Evolutionary conservation across 2,113 vertebrate genomes (phyloP).

Genomic region (Kobus ellipsiprymnus): DNA sequence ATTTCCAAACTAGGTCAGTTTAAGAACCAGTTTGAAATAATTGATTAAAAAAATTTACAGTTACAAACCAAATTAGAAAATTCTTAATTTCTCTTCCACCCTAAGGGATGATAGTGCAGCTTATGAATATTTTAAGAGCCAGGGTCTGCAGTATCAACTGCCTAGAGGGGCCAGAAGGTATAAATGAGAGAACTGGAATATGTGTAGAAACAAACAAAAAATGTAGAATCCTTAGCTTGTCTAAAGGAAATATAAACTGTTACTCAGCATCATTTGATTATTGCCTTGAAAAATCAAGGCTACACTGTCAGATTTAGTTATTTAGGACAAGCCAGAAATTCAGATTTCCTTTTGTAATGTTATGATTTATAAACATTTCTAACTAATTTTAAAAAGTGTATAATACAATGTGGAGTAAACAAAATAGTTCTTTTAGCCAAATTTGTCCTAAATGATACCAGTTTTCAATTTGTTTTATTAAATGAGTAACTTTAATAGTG

Average conservation of each 20-base stretch:
- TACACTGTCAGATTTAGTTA: not conserved
- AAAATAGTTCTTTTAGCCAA: not conserved
- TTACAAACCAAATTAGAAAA: not conserved
- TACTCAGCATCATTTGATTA: not conserved
- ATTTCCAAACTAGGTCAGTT: constrained; percentile 10
- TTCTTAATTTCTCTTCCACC: not conserved
- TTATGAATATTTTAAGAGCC: not conserved
- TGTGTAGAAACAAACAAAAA: not conserved
- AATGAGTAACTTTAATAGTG: not conserved
- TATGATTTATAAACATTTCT: not conserved
- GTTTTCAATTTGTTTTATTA: not conserved
- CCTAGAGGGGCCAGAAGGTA: not conserved
- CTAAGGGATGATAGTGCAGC: not conserved
- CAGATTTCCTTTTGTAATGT: not conserved
- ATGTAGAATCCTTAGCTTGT: not conserved
- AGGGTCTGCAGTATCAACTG: not conserved
- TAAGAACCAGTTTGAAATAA: constrained; percentile 15
- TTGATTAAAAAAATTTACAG: not conserved
- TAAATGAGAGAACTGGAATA: not conserved
- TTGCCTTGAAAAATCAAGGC: not conserved
- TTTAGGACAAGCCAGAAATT: not conserved
- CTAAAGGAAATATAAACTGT: not conserved
- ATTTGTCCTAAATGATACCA: not conserved
- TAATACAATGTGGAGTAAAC: not conserved
- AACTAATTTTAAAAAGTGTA: not conserved